Evolutionary conservation across 1,140 invertebrate species (phyloP), one percentile per base, ranked within the genome.

Genomic region (Bombus confusus): DNA sequence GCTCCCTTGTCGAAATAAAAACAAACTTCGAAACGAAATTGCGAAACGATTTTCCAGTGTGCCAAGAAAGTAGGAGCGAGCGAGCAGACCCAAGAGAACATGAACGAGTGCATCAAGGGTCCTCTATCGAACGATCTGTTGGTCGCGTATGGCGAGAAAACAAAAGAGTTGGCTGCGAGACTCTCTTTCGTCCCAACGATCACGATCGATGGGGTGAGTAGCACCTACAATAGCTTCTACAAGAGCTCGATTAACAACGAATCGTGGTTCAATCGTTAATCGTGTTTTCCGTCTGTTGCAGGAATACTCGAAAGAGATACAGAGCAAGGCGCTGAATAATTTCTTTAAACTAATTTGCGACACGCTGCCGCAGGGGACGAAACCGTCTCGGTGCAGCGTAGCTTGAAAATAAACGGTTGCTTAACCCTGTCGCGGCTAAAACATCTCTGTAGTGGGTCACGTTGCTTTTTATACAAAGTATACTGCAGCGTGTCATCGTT

Each of bases 181-280:
- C 92, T 97, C 2, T 89, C 92, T 34, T 97, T 96, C 87, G 96
- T 97, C 3, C 97, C 97, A 1, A 96, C 96, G 41, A 93, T 97
- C 64, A 92, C 96, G 6, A 95, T 96, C 59, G 96, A 97, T 87
- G 95, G 87, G 69, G 94, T 94, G 75, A 94, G 93, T 89, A n/a
- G n/a, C n/a, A n/a, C n/a, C n/a, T n/a, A n/a, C n/a, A n/a, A n/a
- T n/a, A n/a, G n/a, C n/a, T 1, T 37, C n/a, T 22, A 12, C 3
- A 47, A 15, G 1, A 13, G 13, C 37, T 6, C 34, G 22, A 34
- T 47, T 0, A 37, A 34, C 1, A 25, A 34, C 59, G 74, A 66
- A 64, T 57, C 37, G 0, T 13, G 34, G 13, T 37, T 68, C 25
- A 37, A 77, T 31, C 9, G 6, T 41, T 52, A 5, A 10, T 37